Evolutionary conservation across 2,888 invertebrate species (phyloP), one percentile per base, ranked within the genome.

Genomic region (Stegophylla sp.): DNA sequence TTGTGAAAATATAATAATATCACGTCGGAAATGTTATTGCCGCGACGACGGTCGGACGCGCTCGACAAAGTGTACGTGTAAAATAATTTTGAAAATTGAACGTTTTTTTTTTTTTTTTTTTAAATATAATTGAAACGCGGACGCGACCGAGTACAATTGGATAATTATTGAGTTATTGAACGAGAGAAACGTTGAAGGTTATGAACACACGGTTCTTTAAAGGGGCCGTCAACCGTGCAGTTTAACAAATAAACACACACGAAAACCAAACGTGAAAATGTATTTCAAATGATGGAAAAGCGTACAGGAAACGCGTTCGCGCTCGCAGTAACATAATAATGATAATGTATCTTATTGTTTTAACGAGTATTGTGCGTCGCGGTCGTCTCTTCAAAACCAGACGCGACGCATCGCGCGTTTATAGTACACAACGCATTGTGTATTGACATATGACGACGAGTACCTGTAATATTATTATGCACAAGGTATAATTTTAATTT

Each of bases 91-190:
- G n/a, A 13, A 72, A 72, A 59, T 72, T 43, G 43, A 59, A 72
- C 59, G 41, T 20, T 69, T 51, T 61, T 48, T n/a, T n/a, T n/a
- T n/a, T n/a, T n/a, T n/a, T n/a, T n/a, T n/a, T n/a, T n/a, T n/a
- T n/a, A n/a, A n/a, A n/a, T n/a, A n/a, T 63, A 75, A 63, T 75
- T 34, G 74, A 75, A 75, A 64, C 51, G 74, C 74, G 56, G 56
- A 71, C 72, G 61, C 63, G 28, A n/a, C 59, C 34, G 51, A 63
- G 34, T 48, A 75, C 63, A 75, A 75, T 75, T 75, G 74, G 63
- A 64, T 17, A 75, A 75, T 75, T 51, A 75, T 71, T 63, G 63
- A 17, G 23, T 56, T 56, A 56, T 56, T 56, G 56, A 23, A 53
- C n/a, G 51, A n/a, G 20, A 66, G 26, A n/a, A 23, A 34, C 34